Base-by-base conservation (phyloP, 2,888 invertebrate genomes). In the Ischnura elegans region DNA sequence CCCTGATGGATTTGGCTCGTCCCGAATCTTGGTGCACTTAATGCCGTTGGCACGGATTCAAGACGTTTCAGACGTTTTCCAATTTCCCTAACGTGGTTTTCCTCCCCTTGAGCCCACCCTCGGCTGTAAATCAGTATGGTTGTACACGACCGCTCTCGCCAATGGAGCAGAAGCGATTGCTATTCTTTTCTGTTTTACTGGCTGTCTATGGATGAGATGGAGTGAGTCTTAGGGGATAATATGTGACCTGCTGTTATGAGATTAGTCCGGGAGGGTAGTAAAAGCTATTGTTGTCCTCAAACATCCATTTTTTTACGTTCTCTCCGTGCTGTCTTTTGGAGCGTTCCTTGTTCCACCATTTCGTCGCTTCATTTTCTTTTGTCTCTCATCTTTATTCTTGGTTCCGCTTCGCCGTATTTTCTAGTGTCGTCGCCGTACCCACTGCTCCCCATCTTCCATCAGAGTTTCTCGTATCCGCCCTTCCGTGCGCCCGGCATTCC, bases 151-250 rank as follows among this genome's bases (percentile, higher is more conserved):
- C 6, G 36, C 36, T 76, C 76, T 76, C 13, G 36, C 76, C 76
- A 76, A 61, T 76, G 76, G 36, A 76, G 36, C 10, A 36, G 29
- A 76, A 76, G 76, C 76, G 25, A 76, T 76, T 76, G 76, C 76
- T 76, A 76, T 76, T 76, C 76, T 76, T 76, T 76, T 36, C 29
- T 76, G 76, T 76, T 76, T 76, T 76, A 76, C 36, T 76, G 76
- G 76, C 36, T 36, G 76, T 76, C 76, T 76, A 10, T 36, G 76
- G 36, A 13, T 36, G 36, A 36, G 36, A 76, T 76, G 76, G 13
- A 76, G 13, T 76, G 76, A 76, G 76, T 13, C 13, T 76, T 8
- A 10, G n/a, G 29, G 76, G 76, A 36, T 76, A 36, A 76, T 36
- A 76, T 76, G 76, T 76, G 76, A 36, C 76, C 36, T 13, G 21